These are phyloP conservation scores for Cebidichthys violaceus DNA, from an alignment of 2,113 vertebrate genomes.

Conservation along the genomic window DNA sequence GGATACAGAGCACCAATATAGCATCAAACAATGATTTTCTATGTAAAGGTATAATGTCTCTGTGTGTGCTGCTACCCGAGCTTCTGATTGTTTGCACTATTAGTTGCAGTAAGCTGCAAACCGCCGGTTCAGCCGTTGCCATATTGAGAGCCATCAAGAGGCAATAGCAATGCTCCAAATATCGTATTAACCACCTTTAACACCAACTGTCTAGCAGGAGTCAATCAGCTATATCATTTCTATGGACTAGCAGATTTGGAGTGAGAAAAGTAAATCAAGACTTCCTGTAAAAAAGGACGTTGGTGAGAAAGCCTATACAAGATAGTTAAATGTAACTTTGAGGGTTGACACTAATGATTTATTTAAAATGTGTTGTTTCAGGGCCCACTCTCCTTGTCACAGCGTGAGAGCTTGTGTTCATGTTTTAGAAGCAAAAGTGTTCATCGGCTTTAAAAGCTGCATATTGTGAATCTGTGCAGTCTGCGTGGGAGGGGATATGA, in stretches of 20 bases:
- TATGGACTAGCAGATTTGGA: too few relatives aligned
- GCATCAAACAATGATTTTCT: too few relatives aligned
- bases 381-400: not conserved
- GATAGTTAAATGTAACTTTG: not conserved
- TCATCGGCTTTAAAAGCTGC: conserved; percentile 15
- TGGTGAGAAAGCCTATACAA: not conserved
- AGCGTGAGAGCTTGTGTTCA: not conserved
- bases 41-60: too few relatives aligned
- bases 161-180: not conserved
- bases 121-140: not conserved
- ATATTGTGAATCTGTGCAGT: conserved; percentile 15
- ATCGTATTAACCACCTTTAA: not conserved
- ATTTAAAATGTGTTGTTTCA: conserved; percentile 6
- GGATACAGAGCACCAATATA: too few relatives aligned
- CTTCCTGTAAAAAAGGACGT: not conserved
- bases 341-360: not conserved
- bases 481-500: conserved; percentile 44
- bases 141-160: not conserved
- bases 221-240: not conserved
- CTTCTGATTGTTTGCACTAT: too few relatives aligned
- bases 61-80: too few relatives aligned
- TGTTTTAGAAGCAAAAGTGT: not conserved
- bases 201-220: not conserved
- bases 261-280: not conserved
- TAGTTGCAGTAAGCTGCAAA: too few relatives aligned